These are phyloP conservation scores for Nymphalis polychloros DNA, from an alignment of 2,888 invertebrate genomes.

Conservation along the genomic window DNA sequence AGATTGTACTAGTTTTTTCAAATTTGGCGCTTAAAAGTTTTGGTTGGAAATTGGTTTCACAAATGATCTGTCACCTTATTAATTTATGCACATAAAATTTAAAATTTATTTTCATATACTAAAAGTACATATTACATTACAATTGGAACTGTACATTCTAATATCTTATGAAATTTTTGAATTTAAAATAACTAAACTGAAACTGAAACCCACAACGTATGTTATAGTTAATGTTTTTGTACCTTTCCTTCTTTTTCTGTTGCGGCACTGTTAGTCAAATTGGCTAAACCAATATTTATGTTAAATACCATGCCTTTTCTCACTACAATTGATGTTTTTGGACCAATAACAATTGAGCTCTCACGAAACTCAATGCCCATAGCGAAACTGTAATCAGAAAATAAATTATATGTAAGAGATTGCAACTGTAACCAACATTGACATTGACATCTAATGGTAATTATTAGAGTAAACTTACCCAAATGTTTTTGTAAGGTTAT, in stretches of 20 bases:
- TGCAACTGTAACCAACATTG: not conserved
- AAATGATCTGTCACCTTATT: not conserved
- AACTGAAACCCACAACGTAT: no score
- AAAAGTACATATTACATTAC: no score
- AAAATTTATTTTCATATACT: no score
- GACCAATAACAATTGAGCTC: conserved; percentile 94
- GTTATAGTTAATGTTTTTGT: conserved; percentile 8
- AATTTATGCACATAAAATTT: not conserved
- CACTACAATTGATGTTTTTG: conserved; percentile 90
- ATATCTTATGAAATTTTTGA: not conserved
- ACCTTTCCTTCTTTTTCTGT: conserved; percentile 93
- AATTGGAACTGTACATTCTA: no score
- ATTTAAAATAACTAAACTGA: not conserved
- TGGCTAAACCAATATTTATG: conserved; percentile 94
- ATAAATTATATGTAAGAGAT: not conserved
- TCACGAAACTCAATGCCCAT: conserved; percentile 99
- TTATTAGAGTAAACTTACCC: conserved; percentile 77
- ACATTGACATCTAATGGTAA: not conserved
- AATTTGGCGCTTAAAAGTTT: no score
- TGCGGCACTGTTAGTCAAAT: conserved; percentile 90
- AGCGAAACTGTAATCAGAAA: conserved; percentile 85
- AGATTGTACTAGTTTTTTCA: no score
- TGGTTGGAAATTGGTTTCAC: no score
- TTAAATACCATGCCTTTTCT: conserved; percentile 99
- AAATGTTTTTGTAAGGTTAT: conserved; percentile 96